Evolutionary conservation across 1,140 invertebrate genomes (phyloP), one percentile per base, ranked within the genome.

Genomic region (Neocloeon triangulifer): DNA sequence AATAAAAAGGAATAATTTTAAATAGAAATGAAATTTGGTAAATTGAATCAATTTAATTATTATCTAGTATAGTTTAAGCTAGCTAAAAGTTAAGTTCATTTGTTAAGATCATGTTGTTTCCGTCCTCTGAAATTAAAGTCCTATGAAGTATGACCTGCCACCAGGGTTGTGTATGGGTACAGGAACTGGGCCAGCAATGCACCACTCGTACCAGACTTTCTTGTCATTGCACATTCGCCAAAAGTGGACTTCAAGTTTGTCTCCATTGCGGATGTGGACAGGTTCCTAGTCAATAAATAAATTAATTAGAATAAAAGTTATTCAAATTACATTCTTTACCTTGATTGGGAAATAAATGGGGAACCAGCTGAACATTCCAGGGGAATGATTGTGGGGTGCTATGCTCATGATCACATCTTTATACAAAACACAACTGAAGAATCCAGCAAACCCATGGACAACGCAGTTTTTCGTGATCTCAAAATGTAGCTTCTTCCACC

Each of bases 191-290:
- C 69, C 58, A 3, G 62, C 60, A 2, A 92, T 56, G 39, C 71
- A 66, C 91, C 91, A 97, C 52, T 96, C 88, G 47, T 96, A 97
- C 89, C 89, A 96, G 1, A 96, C 86, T 47, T 80, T 75, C 31
- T 76, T 66, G 7, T 61, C 51, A 37, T 58, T 68, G 27, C 71
- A 69, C 32, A 68, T 66, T 12, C 91, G 59, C 86, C 88, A 94
- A 47, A 95, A 92, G 40, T 82, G 69, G 2, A 91, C 63, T 27
- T 67, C 64, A 6, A 96, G 61, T 31, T 54, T 51, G 27, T 79
- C 65, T 19, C 67, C 73, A 30, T 61, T 62, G 37, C 64, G 61
- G 0, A 91, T 45, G 33, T 67, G 57, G 21, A 88, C 43, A n/a
- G 82, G 79, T 32, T 70, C 67, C 77, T 76, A 52, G 30, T 62